A percentile compares a stretch with the other conserved stretches of the same genome.
Conservation (phyloP, 92 coral and sea anemone genomes). For the Zoanthus gigantus region DNA sequence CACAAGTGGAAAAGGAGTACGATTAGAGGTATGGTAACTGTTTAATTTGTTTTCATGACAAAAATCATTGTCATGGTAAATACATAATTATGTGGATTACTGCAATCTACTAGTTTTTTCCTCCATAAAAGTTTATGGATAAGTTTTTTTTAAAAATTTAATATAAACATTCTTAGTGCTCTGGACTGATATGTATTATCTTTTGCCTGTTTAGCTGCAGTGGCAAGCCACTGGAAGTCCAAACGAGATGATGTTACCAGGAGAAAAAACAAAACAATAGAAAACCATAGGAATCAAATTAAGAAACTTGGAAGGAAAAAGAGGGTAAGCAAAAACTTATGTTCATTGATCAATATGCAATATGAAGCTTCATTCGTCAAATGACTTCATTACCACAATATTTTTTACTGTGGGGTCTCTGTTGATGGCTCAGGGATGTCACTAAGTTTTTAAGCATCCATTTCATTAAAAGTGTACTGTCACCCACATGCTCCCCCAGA, state of each 20-base stretch:
- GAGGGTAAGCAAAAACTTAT: constrained; percentile 2
- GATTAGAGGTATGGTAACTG: constrained; percentile 3
- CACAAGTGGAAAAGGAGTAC: not conserved
- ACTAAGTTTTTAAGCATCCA: no score
- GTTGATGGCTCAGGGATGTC: not conserved
- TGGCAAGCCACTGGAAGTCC: constrained; percentile 6
- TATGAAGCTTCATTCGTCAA: not conserved
- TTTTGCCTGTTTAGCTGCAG: not conserved
- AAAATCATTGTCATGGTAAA: not conserved
- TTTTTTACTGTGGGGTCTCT: not conserved
- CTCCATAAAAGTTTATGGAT: not conserved
- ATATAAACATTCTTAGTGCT: not conserved
- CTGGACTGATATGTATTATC: not conserved
- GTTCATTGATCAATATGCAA: not conserved
- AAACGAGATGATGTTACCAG: constrained; percentile 6
- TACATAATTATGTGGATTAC: not conserved
- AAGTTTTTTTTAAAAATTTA: not conserved
- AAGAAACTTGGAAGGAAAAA: not conserved
- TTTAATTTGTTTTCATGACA: not conserved
- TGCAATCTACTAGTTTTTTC: not conserved
- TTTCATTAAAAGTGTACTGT: no score
- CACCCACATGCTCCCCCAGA: no score
- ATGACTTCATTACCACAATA: not conserved
- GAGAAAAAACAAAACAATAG: not conserved
- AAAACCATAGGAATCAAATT: not conserved